A percentile compares a stretch with the other conserved stretches of the same genome.
These are phyloP conservation scores for Thymelicus sylvestris DNA, from an alignment of 2,888 invertebrate species.

Conservation along the genomic window DNA sequence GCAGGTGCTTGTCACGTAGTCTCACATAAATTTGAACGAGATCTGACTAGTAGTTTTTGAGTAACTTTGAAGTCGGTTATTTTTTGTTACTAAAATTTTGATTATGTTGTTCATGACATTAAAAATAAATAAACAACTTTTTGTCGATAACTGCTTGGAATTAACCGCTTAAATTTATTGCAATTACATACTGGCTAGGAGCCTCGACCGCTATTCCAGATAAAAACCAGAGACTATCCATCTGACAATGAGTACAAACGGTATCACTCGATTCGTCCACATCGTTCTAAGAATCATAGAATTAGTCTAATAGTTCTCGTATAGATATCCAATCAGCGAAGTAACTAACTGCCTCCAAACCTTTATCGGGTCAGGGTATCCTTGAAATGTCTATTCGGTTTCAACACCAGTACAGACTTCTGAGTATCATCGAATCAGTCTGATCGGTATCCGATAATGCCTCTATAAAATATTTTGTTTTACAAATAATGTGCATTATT, in stretches of 20 bases:
- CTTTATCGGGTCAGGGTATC: not conserved
- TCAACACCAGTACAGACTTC: too few relatives aligned
- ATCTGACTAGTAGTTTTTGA: too few relatives aligned
- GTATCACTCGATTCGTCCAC: conserved; percentile 47
- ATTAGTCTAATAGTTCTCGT: conserved; percentile 16
- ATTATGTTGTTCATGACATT: too few relatives aligned
- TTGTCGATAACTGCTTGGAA: conserved; percentile 32
- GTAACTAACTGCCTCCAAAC: conserved; percentile 7
- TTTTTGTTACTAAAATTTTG: too few relatives aligned
- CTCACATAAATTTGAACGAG: too few relatives aligned
- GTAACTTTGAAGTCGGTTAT: too few relatives aligned
- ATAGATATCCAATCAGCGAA: conserved; percentile 20
- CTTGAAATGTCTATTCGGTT: too few relatives aligned
- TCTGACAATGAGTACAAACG: conserved; percentile 44
- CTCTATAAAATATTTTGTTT: too few relatives aligned
- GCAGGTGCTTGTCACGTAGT: too few relatives aligned
- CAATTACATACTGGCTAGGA: conserved; percentile 47
- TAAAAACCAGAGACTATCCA: conserved; percentile 52
- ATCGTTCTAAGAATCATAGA: conserved; percentile 6
- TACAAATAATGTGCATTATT: too few relatives aligned
- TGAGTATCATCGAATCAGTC: too few relatives aligned
- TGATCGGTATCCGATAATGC: too few relatives aligned
- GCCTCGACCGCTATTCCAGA: conserved; percentile 51
- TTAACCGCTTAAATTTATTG: conserved; percentile 53
- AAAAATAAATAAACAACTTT: conserved; percentile 36